phyloP scores from a whole-genome alignment of 2,888 invertebrate species.

The Antheraea assamensis region DNA sequence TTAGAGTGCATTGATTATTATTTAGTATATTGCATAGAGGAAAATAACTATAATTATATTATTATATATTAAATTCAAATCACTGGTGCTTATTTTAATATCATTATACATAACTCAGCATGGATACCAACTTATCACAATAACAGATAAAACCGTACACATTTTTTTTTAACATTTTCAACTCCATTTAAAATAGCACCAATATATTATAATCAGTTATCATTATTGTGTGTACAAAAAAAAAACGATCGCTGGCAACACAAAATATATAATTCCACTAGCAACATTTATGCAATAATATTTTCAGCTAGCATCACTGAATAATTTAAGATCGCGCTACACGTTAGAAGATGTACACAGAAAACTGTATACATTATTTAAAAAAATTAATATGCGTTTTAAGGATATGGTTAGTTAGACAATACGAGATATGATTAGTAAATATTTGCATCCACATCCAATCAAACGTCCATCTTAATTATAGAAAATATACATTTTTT shows the following conservation, averaged over 20 bases:
- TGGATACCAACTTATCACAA: conserved; percentile 43
- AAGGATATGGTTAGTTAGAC: conserved; percentile 62
- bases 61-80: conserved; percentile 49
- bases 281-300: conserved; percentile 50
- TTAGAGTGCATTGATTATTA: background rate
- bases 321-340: conserved; percentile 38
- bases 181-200: conserved; percentile 71
- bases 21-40: background rate
- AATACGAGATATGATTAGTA: conserved; percentile 51
- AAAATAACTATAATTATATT: conserved; percentile 3
- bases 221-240: conserved; percentile 43
- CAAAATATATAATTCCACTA: conserved; percentile 55
- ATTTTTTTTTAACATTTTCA: conserved; percentile 47
- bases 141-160: conserved; percentile 57
- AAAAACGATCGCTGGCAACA: conserved; percentile 54
- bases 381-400: conserved; percentile 30
- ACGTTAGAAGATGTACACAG: conserved; percentile 32
- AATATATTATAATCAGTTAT: conserved; percentile 74
- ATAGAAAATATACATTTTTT: conserved; percentile 68
- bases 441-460: conserved; percentile 58
- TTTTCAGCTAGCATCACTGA: conserved; percentile 64
- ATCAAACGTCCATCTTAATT: conserved; percentile 59
- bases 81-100: conserved; percentile 60
- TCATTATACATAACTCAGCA: conserved; percentile 34
- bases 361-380: background rate